Evolutionary conservation across 2,797 vertebrate species (phyloP).

Genomic region (Molossus alvarezi): DNA sequence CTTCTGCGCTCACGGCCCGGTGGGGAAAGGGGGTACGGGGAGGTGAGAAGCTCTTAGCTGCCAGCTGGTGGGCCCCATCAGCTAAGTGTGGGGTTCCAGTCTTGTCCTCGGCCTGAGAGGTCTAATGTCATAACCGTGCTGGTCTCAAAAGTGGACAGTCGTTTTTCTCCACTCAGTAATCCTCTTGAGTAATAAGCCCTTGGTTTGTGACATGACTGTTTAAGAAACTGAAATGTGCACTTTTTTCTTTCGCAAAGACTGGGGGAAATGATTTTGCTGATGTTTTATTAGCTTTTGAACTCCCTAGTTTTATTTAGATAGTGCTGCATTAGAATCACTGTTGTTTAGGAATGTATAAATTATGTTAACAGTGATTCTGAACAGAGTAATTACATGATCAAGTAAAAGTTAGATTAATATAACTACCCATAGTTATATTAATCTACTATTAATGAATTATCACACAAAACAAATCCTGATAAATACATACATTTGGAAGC

Average conservation of each 20-base stretch:
- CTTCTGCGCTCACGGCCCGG: background rate
- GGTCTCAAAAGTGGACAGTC: background rate
- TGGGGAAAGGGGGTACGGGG: background rate
- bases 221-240: slow-evolving; percentile 48
- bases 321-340: slow-evolving; percentile 21
- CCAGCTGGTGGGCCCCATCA: background rate
- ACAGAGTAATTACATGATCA: slow-evolving; percentile 7
- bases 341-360: background rate
- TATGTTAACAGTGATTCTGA: slow-evolving; percentile 71
- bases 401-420: no score
- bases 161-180: background rate
- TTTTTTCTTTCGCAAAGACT: slow-evolving; percentile 23
- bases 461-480: slow-evolving; percentile 18
- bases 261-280: slow-evolving; percentile 35
- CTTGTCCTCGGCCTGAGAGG: background rate
- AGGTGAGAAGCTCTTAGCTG: background rate
- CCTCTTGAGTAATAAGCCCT: background rate
- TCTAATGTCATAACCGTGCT: background rate
- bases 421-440: slow-evolving; percentile 51
- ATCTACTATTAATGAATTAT: slow-evolving; percentile 66
- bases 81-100: background rate
- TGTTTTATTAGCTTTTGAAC: slow-evolving; percentile 39
- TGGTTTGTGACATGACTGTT: background rate
- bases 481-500: slow-evolving; percentile 53
- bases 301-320: slow-evolving; percentile 30